Evolutionary conservation across 2,113 vertebrate species (phyloP), one percentile per base, ranked within the genome.

Genomic region (Reinhardtius hippoglossoides): DNA sequence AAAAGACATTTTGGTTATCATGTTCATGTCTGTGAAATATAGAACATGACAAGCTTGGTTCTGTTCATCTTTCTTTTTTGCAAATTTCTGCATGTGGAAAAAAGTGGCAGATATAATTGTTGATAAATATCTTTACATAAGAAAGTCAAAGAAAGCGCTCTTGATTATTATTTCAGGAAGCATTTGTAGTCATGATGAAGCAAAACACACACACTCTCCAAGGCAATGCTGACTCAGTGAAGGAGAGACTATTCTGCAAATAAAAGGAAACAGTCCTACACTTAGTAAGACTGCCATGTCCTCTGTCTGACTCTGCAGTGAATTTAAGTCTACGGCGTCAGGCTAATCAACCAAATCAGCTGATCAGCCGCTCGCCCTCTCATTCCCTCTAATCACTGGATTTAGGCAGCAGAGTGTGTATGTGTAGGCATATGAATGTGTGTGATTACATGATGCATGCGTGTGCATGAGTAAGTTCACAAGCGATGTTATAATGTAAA

Each of bases 311-410:
- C 46, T 48, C 46, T 18, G 57, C 62, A 27, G 66, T 67, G 66
- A 83, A 72, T 74, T 83, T 1, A 54, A 48, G 48, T 77, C 37
- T 52, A 79, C 55, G 56, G 81, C 52, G 26, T 21, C 50, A 5
- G 46, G 54, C 35, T 84, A 86, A 89, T 89, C 84, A 89, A 84
- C 75, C 75, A 75, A 77, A 87, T 90, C 87, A 86, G 67, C 71
- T 78, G 83, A 87, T 86, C 81, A 82, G 70, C 87, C 79, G 74
- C 76, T 80, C 73, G 58, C 13, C 13, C 23, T 68, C 67, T 72
- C 70, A 56, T 42, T 78, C 74, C 37, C 59, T 79, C 66, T 77
- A 70, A 89, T 84, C 87, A 81, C 69, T 50, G 72, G 71, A 79
- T 89, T 89, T 84, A 70, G 81, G 66, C 69, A 46, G 42, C 79